Evolutionary conservation across 1,140 invertebrate genomes (phyloP), one percentile per base, ranked within the genome.

Genomic region (Campoletis sonorensis): DNA sequence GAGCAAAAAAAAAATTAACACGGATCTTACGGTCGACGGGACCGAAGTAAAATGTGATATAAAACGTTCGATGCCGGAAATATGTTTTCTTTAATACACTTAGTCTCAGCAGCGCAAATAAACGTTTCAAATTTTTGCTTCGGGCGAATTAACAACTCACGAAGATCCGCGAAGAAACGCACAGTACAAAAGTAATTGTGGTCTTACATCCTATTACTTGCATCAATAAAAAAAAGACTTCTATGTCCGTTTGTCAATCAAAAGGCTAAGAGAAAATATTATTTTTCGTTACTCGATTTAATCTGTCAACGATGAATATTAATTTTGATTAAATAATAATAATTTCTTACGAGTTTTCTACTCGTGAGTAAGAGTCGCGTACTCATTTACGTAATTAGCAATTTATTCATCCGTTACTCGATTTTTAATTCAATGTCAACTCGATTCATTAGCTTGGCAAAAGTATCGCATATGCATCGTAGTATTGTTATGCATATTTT

Each of bases 401-500:
- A 54, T 54, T 54, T 54, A 54, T 54, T 54, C 49, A 54, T n/a
- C 49, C 49, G 49, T 54, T 54, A 54, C 13, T 54, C 49, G 49
- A n/a, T 15, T 54, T 54, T n/a, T 54, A 3, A 54, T 54, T 54
- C 49, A 54, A 54, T 54, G 49, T 54, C 49, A 54, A 54, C 49
- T 54, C 49, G 49, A 54, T 2, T 54, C 49, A 54, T 13, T 54
- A 15, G 13, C 21, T 18, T 5, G 54, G 54, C 54, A 58, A 54
- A 54, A 18, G 54, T 45, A 11, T 45, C 3, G 3, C 13, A 13
- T 45, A 8, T 11, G 40, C n/a, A 45, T 45, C 40, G 40, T 13
- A 45, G 8, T 1, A 45, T 45, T 10, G 40, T 45, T 45, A 13
- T n/a, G 54, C 54, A n/a, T 13, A 58, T 58, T 58, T n/a, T 58